Conservation (phyloP, 2,888 invertebrate genomes). For the Oligia strigilis region DNA sequence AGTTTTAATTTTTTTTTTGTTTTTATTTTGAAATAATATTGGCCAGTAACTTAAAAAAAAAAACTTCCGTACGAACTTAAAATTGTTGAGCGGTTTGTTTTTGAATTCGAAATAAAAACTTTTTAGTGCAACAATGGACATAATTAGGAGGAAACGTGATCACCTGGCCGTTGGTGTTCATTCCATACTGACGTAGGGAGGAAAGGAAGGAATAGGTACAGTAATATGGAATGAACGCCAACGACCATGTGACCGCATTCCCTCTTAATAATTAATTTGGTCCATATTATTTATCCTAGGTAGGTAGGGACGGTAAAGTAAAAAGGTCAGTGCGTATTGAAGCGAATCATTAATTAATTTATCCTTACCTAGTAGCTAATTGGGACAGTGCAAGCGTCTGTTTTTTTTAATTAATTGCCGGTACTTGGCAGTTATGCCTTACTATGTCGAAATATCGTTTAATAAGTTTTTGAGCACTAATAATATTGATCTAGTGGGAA, state of each 20-base stretch:
- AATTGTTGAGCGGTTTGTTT: not conserved
- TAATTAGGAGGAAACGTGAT: not conserved
- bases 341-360: not conserved
- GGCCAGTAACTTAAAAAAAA: conserved; percentile 1
- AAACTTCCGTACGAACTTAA: not conserved
- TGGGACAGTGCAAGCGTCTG: conserved; percentile 31
- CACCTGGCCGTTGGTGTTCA: not conserved
- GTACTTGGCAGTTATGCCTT: not conserved
- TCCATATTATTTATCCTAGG: not conserved
- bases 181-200: not conserved
- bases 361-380: conserved; percentile 1
- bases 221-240: not conserved
- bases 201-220: not conserved
- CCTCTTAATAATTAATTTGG: not conserved
- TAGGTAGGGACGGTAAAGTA: not conserved
- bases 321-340: not conserved
- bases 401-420: conserved; percentile 13
- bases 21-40: not conserved
- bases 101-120: not conserved
- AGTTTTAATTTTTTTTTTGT: not conserved
- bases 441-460: conserved; percentile 12
- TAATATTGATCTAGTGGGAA: not conserved
- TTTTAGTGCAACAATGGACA: not conserved
- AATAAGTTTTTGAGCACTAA: conserved; percentile 41
- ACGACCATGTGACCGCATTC: not conserved